Evolutionary conservation across 2,113 vertebrate species (phyloP), one percentile per base, ranked within the genome.

Genomic region (Indicator maculatus): DNA sequence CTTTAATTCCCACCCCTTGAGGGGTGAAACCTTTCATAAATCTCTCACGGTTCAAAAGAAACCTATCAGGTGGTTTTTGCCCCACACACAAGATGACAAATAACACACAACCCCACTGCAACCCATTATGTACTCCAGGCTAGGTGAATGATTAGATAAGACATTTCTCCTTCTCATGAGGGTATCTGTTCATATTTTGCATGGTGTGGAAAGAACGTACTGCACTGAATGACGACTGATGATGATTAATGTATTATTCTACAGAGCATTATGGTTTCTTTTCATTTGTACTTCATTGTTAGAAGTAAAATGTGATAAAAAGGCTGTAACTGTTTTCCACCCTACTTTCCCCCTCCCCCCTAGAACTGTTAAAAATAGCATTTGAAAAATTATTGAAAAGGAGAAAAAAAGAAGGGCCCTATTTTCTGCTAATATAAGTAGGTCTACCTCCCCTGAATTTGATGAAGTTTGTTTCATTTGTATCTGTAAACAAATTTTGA

Each of bases 221-320:
- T 30, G 96, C 81, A 18, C 71, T 96, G 96, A 96, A 96, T 90
- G 96, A 96, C 9, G 88, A 90, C 95, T 98, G 98, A 98, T 96
- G 97, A 97, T 97, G 96, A 98, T 98, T 97, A 98, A 98, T 98
- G 97, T 47, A 84, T 93, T 89, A 97, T 95, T 97, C 96, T 93
- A 60, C 91, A 44, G 52, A 96, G 96, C 96, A 89, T 89, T 86
- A 92, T 70, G 89, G 93, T 81, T 90, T 64, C 94, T 89, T 95
- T 89, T 97, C 96, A 94, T 96, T 94, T 92, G 92, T 71, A 64
- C 69, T 45, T 83, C 94, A 97, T 89, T 95, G 95, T 97, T 95
- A 95, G 95, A 83, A 96, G 89, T 30, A 92, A 94, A 96, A 96
- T 75, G 95, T 93, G 94, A 92, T 91, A 82, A 97, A 95, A 95